Evolutionary conservation across 2,797 vertebrate genomes (phyloP).

Genomic region (Hypotaenidia okinawae): DNA sequence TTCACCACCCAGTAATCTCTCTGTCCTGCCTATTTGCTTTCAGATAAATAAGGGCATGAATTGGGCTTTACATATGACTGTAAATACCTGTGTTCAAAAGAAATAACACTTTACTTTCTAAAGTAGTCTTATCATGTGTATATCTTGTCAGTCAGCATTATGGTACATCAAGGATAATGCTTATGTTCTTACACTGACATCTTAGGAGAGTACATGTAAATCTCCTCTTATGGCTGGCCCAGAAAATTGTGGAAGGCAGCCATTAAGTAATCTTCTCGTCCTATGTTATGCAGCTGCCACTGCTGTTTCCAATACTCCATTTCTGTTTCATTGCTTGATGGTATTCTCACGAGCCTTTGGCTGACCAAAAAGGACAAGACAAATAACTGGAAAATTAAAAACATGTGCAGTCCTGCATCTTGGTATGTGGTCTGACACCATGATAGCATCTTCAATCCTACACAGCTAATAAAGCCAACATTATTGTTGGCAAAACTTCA

Average conservation of each 20-base stretch:
- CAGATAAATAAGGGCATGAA: conserved; percentile 21
- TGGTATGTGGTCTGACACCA: conserved; percentile 42
- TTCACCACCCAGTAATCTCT: not conserved
- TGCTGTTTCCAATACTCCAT: not conserved
- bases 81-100: conserved; percentile 51
- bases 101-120: not conserved
- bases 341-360: not conserved
- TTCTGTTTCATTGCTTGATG: not conserved
- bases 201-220: conserved; percentile 20
- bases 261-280: conserved; percentile 5
- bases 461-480: conserved; percentile 11
- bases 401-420: not conserved
- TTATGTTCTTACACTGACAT: conserved; percentile 30
- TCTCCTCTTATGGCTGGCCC: not conserved
- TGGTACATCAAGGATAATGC: conserved; percentile 2
- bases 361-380: conserved; percentile 30
- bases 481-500: conserved; percentile 37
- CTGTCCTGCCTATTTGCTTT: not conserved
- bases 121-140: not conserved
- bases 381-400: conserved; percentile 55
- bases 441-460: conserved; percentile 3
- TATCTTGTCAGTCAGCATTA: conserved; percentile 51
- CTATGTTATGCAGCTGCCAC: not conserved
- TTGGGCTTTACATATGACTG: not conserved
- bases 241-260: not conserved